These are phyloP conservation scores for Gallinago jamesoni DNA, from an alignment of 2,113 vertebrate species.

Conservation along the genomic window DNA sequence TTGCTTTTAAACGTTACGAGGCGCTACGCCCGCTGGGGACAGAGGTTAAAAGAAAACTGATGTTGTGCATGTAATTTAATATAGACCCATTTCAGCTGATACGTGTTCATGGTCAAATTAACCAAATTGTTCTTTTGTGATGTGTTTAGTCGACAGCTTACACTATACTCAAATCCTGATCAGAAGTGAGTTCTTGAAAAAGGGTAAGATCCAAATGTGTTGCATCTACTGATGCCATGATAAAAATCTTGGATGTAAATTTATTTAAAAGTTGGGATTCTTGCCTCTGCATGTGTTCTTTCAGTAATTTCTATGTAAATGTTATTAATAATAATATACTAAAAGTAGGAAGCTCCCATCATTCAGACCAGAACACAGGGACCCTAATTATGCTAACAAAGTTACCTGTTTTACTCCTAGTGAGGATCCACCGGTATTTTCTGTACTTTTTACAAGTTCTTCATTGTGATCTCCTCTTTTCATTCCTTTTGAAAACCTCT, in stretches of 20 bases:
- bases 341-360: not conserved
- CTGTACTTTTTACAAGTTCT: not conserved
- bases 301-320: not conserved
- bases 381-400: not conserved
- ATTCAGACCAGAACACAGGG: not conserved
- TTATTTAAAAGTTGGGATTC: not conserved
- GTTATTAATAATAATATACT: not conserved
- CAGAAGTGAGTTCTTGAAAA: not conserved
- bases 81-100: not conserved
- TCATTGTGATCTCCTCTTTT: not conserved
- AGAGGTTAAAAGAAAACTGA: not conserved
- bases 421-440: not conserved
- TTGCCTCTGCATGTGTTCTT: not conserved
- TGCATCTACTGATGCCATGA: not conserved
- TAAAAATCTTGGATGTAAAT: not conserved
- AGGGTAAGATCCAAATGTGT: not conserved
- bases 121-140: not conserved
- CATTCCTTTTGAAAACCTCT: not conserved
- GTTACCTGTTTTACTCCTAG: not conserved
- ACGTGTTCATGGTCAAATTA: not conserved
- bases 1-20: not conserved
- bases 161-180: not conserved
- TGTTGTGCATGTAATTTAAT: not conserved
- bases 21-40: not conserved
- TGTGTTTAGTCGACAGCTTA: not conserved